A percentile compares a stretch with the other conserved stretches of the same genome.
Evolutionary conservation across 2,797 vertebrate species (phyloP).

Genomic region (Cirrhinus molitorella): DNA sequence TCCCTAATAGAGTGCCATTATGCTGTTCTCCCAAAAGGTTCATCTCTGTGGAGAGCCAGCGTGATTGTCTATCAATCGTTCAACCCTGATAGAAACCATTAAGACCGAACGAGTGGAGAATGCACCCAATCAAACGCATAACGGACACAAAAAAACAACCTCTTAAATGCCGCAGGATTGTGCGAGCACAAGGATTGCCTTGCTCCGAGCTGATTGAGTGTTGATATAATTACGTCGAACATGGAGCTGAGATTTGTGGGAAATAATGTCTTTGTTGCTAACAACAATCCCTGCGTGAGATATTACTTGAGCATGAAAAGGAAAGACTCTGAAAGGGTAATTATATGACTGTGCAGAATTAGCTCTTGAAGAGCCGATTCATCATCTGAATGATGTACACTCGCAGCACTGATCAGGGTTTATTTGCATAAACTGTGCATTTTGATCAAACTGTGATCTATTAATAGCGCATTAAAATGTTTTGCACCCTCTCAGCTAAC

Average conservation of each 20-base stretch:
- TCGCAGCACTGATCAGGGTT: slow-evolving; percentile 24
- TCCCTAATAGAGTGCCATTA: slow-evolving; percentile 15
- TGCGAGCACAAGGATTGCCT: slow-evolving; percentile 31
- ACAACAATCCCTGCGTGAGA: slow-evolving; percentile 61
- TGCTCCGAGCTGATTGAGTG: slow-evolving; percentile 62
- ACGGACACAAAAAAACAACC: slow-evolving; percentile 26
- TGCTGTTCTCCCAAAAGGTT: neutral
- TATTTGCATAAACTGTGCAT: slow-evolving; percentile 11
- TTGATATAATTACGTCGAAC: slow-evolving; percentile 71
- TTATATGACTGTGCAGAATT: slow-evolving; percentile 68
- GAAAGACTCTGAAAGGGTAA: slow-evolving; percentile 68
- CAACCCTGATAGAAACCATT: slow-evolving; percentile 64
- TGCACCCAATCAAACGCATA: slow-evolving; percentile 35
- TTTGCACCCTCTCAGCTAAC: neutral
- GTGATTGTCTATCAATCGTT: slow-evolving; percentile 56
- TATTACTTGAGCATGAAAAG: slow-evolving; percentile 65
- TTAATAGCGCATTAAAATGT: slow-evolving; percentile 15
- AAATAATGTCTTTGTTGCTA: slow-evolving; percentile 66
- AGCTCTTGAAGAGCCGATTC: slow-evolving; percentile 47
- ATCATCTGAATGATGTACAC: slow-evolving; percentile 45
- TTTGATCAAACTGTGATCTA: slow-evolving; percentile 43
- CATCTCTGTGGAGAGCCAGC: slow-evolving; percentile 6
- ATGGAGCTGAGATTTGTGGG: slow-evolving; percentile 68
- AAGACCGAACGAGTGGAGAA: slow-evolving; percentile 60
- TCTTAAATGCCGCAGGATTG: slow-evolving; percentile 11